These are phyloP conservation scores for Campylomormyrus tamandua DNA, from an alignment of 2,113 vertebrate species.

Conservation along the genomic window DNA sequence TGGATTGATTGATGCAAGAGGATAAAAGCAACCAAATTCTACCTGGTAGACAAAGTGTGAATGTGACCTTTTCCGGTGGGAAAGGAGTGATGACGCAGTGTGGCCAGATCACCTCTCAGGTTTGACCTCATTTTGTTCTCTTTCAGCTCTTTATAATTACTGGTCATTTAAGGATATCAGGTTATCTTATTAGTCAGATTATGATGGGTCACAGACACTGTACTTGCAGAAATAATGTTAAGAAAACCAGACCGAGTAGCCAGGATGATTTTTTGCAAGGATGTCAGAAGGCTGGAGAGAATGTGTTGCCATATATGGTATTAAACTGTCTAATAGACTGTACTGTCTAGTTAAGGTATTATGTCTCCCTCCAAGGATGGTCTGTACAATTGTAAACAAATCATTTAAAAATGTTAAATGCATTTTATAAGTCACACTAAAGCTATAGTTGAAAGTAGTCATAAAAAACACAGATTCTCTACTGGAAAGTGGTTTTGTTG, in stretches of 20 bases:
- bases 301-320: neutral
- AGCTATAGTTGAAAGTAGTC: neutral
- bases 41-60: slow-evolving; percentile 41
- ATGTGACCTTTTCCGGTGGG: slow-evolving; percentile 41
- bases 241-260: neutral
- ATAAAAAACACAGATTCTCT: neutral
- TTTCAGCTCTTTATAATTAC: slow-evolving; percentile 16
- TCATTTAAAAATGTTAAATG: neutral
- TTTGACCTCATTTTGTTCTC: slow-evolving; percentile 10
- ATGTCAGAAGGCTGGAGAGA: neutral
- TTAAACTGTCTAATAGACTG: neutral
- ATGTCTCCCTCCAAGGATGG: neutral
- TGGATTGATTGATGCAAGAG: neutral
- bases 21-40: neutral
- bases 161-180: neutral
- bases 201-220: neutral
- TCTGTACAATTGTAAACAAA: neutral
- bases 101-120: slow-evolving; percentile 23
- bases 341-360: neutral
- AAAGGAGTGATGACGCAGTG: slow-evolving; percentile 28
- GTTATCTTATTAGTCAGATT: neutral
- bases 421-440: neutral
- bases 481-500: neutral
- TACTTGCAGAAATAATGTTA: neutral
- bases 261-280: neutral